Base-by-base conservation (phyloP, 2,888 invertebrate genomes). In the Platycheirus albimanus region DNA sequence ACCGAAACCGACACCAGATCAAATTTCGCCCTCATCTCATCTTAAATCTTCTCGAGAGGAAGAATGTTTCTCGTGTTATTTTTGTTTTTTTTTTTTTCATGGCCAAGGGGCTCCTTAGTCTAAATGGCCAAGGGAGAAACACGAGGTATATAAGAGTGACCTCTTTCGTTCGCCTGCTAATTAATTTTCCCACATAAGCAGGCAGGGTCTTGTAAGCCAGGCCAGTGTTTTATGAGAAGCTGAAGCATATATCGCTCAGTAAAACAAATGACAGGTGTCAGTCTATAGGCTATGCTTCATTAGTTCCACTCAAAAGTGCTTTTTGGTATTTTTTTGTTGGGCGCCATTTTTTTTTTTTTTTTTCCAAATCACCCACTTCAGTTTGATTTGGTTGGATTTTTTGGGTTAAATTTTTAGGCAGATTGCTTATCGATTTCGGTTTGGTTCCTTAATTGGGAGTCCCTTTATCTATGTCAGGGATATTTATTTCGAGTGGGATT, bases 201-300 rank as follows among this genome's bases (percentile, higher is more conserved):
- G 47, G 24, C 3, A 3, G 7, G n/a, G n/a, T n/a, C n/a, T n/a
- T n/a, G n/a, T n/a, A n/a, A n/a, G 8, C 7, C 30, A 36, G 20
- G 20, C n/a, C 3, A 36, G 36, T 20, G 24, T 64, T 30, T 71
- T 45, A 38, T 43, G 69, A 41, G 58, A 41, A 58, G 43, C 51
- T 70, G 47, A 47, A 38, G 69, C 56, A 72, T 45, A 78, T 72
- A 67, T 83, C 63, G 83, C 51, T 72, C 64, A 41, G 63, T 38
- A 64, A 66, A 78, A 83, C 78, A 83, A 83, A 83, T 83, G 83
- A 83, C 83, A 83, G 83, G 83, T 83, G 83, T 83, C 83, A 74
- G 64, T 78, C 83, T 56, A 63, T 83, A 72, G 83, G 78, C 52
- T 78, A 83, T 74, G 72, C 72, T 63, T 83, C 83, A 83, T 83